These are phyloP conservation scores for Phyllotreta cruciferae DNA, from an alignment of 2,888 invertebrate species.

Conservation along the genomic window DNA sequence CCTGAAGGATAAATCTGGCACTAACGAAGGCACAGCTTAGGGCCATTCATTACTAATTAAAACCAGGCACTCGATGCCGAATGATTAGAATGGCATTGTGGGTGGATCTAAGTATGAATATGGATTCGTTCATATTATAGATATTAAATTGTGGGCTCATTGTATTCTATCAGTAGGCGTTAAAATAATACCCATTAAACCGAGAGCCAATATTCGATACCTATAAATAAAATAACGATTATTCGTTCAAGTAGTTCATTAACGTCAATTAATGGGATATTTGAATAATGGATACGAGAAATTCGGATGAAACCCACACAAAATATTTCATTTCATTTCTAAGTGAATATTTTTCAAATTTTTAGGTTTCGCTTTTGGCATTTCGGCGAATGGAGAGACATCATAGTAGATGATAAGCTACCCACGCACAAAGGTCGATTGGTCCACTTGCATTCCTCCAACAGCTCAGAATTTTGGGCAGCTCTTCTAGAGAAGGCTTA, in stretches of 20 bases:
- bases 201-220: slow-evolving; percentile 47
- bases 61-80: slow-evolving; percentile 32
- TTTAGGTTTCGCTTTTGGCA: slow-evolving; percentile 79
- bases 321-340: background rate
- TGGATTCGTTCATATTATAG: slow-evolving; percentile 23
- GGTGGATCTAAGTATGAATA: slow-evolving; percentile 23
- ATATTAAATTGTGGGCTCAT: slow-evolving; percentile 40
- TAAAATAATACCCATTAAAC: slow-evolving; percentile 47
- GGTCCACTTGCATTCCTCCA: slow-evolving; percentile 68
- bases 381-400: slow-evolving; percentile 79
- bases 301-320: background rate
- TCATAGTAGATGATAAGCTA: slow-evolving; percentile 77
- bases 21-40: no score
- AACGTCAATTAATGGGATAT: slow-evolving; percentile 5
- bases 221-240: slow-evolving; percentile 27
- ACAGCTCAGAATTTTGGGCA: slow-evolving; percentile 76
- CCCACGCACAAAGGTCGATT: slow-evolving; percentile 73
- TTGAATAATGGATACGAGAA: slow-evolving; percentile 2
- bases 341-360: slow-evolving; percentile 16
- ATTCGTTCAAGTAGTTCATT: slow-evolving; percentile 29
- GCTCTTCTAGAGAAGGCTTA: slow-evolving; percentile 82
- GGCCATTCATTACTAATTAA: slow-evolving; percentile 27
- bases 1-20: no score
- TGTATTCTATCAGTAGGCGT: slow-evolving; percentile 46
- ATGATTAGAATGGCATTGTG: slow-evolving; percentile 36